Evolutionary conservation across 53 echinoderm and acorn worm genomes (phyloP).

Genomic region (Patiria pectinifera): DNA sequence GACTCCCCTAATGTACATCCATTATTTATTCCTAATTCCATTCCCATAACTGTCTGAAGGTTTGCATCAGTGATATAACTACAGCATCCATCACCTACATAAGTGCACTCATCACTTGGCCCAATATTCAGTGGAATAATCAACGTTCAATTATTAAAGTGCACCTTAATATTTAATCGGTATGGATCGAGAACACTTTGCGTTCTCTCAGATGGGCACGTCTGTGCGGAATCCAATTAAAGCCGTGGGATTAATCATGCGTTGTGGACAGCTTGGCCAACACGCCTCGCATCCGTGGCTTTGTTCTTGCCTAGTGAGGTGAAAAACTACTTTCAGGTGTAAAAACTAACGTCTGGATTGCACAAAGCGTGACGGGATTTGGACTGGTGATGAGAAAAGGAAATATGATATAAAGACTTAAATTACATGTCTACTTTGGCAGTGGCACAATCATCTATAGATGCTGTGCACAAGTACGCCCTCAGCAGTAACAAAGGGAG

Average conservation of each 20-base stretch:
- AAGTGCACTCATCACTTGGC: neutral
- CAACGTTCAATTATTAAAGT: neutral
- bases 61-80: neutral
- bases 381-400: neutral
- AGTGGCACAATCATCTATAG: too few relatives aligned
- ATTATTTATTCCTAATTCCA: neutral
- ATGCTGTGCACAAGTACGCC: too few relatives aligned
- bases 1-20: too few relatives aligned
- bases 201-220: neutral
- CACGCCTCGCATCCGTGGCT: neutral
- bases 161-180: constrained; percentile 20
- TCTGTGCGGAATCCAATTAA: constrained; percentile 7
- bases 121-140: neutral
- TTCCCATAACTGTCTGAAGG: neutral
- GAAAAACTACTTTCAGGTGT: neutral
- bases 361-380: neutral
- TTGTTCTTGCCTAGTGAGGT: constrained; percentile 44
- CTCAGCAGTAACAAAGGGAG: too few relatives aligned
- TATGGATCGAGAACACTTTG: neutral
- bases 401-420: too few relatives aligned
- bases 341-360: neutral
- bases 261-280: neutral
- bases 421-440: too few relatives aligned
- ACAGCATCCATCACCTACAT: constrained; percentile 15
- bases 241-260: neutral